A percentile compares a stretch with the other conserved stretches of the same genome.
These are phyloP conservation scores for Lithophane semibrunnea DNA, from an alignment of 2,888 invertebrate species.

Conservation along the genomic window DNA sequence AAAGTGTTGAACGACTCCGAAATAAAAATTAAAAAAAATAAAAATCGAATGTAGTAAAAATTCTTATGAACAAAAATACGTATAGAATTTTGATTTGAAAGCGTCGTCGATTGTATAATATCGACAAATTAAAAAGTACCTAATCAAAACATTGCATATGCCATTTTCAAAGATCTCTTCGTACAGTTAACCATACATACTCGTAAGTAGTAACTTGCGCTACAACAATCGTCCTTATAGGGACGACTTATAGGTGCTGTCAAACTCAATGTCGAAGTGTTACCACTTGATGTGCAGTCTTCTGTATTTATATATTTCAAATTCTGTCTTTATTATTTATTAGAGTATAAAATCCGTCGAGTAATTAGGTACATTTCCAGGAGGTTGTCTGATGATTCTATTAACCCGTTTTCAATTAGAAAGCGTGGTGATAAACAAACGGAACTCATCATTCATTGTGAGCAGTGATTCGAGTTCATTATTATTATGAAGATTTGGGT, in stretches of 20 bases:
- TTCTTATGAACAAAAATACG: too few species aligned
- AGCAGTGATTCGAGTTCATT: conserved; percentile 48
- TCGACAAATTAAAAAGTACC: not conserved
- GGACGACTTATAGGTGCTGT: not conserved
- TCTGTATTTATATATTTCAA: not conserved
- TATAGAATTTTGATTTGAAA: not conserved
- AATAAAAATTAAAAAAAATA: not conserved
- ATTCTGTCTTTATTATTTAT: not conserved
- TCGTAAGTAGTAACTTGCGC: not conserved
- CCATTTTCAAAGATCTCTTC: not conserved
- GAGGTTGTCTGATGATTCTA: not conserved
- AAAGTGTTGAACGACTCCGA: too few species aligned
- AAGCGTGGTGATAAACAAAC: conserved; percentile 7
- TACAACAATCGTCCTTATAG: not conserved
- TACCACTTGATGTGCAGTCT: not conserved
- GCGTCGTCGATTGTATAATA: not conserved
- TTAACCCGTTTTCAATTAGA: not conserved
- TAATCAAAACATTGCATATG: not conserved
- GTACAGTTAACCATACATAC: not conserved
- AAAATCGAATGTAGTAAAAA: too few species aligned
- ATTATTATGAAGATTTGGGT: conserved; percentile 33
- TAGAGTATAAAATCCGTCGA: not conserved
- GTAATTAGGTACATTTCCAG: not conserved
- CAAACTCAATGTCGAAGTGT: not conserved
- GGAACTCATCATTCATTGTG: conserved; percentile 10